A percentile compares a stretch with the other conserved stretches of the same genome.
Conservation (phyloP, 2,797 vertebrate genomes). For the Macroramphosus scolopax region DNA sequence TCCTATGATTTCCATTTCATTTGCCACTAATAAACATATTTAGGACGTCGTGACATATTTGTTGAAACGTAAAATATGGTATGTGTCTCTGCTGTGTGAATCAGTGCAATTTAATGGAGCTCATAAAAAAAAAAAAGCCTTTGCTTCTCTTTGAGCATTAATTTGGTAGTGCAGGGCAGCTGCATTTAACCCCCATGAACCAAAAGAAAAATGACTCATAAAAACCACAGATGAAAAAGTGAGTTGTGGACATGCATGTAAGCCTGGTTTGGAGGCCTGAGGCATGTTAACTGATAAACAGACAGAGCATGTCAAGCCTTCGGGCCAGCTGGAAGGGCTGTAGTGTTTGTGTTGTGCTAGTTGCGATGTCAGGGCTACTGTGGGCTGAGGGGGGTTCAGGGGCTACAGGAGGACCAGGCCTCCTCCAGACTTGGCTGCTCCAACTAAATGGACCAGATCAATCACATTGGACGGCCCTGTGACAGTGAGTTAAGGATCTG, state of each 20-base stretch:
- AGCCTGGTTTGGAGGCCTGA: conserved; percentile 55
- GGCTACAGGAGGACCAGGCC: conserved; percentile 73
- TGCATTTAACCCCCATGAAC: conserved; percentile 29
- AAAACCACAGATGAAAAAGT: no score
- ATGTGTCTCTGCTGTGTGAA: conserved; percentile 19
- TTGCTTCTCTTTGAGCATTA: conserved; percentile 17
- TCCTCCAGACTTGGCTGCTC: conserved; percentile 77
- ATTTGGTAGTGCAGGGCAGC: conserved; percentile 11
- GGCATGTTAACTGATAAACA: conserved; percentile 70
- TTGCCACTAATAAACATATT: conserved; percentile 44
- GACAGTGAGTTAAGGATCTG: conserved; percentile 82
- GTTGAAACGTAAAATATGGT: conserved; percentile 18
- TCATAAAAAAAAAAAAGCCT: conserved; percentile 23
- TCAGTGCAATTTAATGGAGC: conserved; percentile 19
- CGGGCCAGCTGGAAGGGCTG: conserved; percentile 75
- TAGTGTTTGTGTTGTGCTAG: conserved; percentile 76
- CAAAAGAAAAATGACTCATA: no score
- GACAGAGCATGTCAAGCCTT: conserved; percentile 60
- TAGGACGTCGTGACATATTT: conserved; percentile 27
- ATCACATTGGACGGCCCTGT: conserved; percentile 78
- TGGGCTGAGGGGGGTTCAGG: conserved; percentile 60
- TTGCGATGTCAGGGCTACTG: conserved; percentile 68
- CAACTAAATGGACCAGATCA: conserved; percentile 85
- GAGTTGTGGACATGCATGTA: conserved; percentile 38
- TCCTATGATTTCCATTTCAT: conserved; percentile 50